Evolutionary conservation across 1,140 invertebrate genomes (phyloP).

Genomic region (Apis dorsata): DNA sequence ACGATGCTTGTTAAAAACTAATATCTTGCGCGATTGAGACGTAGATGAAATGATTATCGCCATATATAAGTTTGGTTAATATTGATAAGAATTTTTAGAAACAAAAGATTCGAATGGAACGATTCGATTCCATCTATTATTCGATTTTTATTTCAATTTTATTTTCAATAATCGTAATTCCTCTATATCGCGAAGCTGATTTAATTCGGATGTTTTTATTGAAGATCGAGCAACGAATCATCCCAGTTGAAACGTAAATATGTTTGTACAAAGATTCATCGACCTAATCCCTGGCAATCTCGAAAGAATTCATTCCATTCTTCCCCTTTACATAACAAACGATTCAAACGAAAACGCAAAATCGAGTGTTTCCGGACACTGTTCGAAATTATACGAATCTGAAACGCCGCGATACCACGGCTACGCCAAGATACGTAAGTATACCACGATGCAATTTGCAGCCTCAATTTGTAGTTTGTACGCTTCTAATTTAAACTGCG

Average conservation of each 20-base stretch:
- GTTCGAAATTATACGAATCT: conserved; percentile 23
- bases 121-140: too few relatives aligned
- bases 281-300: too few relatives aligned
- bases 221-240: too few relatives aligned
- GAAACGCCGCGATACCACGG: conserved; percentile 35
- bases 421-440: conserved; percentile 38
- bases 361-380: conserved; percentile 53
- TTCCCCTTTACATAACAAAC: not conserved
- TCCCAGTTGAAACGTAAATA: too few relatives aligned
- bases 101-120: too few relatives aligned
- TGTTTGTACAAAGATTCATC: too few relatives aligned
- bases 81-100: too few relatives aligned
- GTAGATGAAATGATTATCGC: not conserved
- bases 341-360: not conserved
- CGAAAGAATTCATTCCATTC: not conserved
- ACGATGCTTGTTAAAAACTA: not conserved
- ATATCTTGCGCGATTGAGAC: not conserved
- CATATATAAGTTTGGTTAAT: too few relatives aligned
- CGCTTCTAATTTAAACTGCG: conserved; percentile 77
- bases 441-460: conserved; percentile 73
- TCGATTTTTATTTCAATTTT: too few relatives aligned
- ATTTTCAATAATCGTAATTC: too few relatives aligned
- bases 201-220: too few relatives aligned
- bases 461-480: conserved; percentile 73
- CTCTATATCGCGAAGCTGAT: too few relatives aligned